Base-by-base conservation (phyloP, 2,888 invertebrate genomes). In the Fragum sueziense region DNA sequence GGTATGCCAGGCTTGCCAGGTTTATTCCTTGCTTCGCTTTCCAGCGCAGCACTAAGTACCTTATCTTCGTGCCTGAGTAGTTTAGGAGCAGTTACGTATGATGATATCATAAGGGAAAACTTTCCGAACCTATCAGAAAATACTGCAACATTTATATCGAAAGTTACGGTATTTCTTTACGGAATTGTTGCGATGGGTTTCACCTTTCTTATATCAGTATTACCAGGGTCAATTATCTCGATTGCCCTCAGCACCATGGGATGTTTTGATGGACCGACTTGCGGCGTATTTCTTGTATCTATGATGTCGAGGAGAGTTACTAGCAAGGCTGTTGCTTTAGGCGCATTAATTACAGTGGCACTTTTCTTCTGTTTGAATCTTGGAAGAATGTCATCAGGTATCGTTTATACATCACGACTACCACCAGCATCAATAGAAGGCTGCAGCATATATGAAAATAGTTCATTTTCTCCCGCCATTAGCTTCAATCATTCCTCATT, bases 41-140 rank as follows among this genome's bases (percentile, higher is more conserved):
- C 79, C 11, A 70, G 73, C 27, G 82, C 82, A 25, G 79, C 73
- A 4, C 41, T 82, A 14, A 82, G 82, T 51, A 76, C 80, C 20
- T 37, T 80, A 6, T 80, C 80, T 1, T 80, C 80, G 29, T 70
- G 76, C n/a, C 67, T 80, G 2, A 80, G 68, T 51, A 74, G 80
- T 71, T 51, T 80, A 27, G 54, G 76, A 11, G 80, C 80, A 0
- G 74, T 80, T 4, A 80, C 74, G 9, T 80, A 80, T 37, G 76
- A 80, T 47, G 80, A 80, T 51, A 57, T 76, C 25, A 80, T 80
- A 29, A 80, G 70, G 61, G 65, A 31, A n/a, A 33, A n/a, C 9
- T 61, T 61, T 61, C 61, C 61, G 20, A 33, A 61, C 33, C n/a
- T 61, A 6, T 31, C 33, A 17, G 61, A 61, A 29, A 11, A 61